Evolutionary conservation across 2,888 invertebrate genomes (phyloP), one percentile per base, ranked within the genome.

Genomic region (Drosophila acutilabella): DNA sequence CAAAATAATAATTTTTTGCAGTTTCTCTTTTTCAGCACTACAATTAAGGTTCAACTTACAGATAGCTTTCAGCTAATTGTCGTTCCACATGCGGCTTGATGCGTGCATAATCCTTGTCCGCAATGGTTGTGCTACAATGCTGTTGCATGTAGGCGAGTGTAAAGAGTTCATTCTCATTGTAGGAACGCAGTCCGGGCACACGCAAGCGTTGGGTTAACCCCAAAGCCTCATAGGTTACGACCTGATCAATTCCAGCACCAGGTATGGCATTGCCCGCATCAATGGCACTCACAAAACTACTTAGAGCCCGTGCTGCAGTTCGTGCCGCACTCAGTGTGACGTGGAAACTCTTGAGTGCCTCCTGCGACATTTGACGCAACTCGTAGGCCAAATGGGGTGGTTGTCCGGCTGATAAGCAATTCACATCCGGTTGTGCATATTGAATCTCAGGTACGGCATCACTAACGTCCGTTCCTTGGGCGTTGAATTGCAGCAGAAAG

Each of bases 51-150:
- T n/a, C 13, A 18, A 78, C 91, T 81, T 78, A 92, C 92, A 92
- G 82, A 77, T 92, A 91, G 51, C 90, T 76, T 73, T 92, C 92
- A 8, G 92, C 90, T 52, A 92, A 67, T 70, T 90, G 89, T 8
- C 90, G 89, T 70, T 92, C 92, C 18, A 92, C 90, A 36, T 92
- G 91, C n/a, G 92, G 92, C 75, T 92, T 92, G 16, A 92, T 91
- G 52, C 86, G 87, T 36, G 91, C 90, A 77, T 92, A 92, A 62
- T 92, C 90, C 75, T 90, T 92, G 50, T 90, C 90, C 53, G 91
- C 89, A 61, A 92, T 89, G 4, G 90, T 80, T n/a, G 91, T 90
- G 59, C 92, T 92, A 57, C 92, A 92, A 64, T 92, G 92, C 62
- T 91, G 91, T 62, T 92, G 92, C 91, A 92, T 90, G 62, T 91